phyloP scores from a whole-genome alignment of 2,888 invertebrate genomes.

The Spisula subtruncata region DNA sequence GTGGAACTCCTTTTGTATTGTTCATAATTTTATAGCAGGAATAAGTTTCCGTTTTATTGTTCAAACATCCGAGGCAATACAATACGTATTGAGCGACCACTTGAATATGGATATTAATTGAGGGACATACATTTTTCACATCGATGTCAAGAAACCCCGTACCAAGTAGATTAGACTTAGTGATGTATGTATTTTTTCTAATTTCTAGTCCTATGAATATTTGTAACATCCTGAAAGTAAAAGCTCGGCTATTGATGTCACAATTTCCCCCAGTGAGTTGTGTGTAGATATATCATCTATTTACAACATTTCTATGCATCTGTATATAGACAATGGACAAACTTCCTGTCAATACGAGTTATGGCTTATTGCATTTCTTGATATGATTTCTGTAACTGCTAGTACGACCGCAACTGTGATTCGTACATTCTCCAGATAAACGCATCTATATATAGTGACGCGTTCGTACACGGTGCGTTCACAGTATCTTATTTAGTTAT shows the following conservation, averaged over 20 bases:
- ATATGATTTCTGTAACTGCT: not conserved
- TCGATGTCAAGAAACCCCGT: not conserved
- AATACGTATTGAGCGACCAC: not conserved
- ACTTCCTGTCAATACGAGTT: not conserved
- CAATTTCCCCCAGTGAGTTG: not conserved
- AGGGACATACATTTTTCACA: not conserved
- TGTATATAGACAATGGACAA: conserved; percentile 1
- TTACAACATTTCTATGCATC: not conserved
- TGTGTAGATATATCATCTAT: not conserved
- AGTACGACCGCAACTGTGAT: not conserved
- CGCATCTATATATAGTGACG: not conserved
- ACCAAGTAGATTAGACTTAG: not conserved
- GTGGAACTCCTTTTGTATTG: too few species aligned
- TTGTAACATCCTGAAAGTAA: not conserved
- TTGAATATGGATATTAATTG: not conserved
- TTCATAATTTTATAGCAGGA: not conserved
- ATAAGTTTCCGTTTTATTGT: not conserved
- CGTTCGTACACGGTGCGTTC: not conserved
- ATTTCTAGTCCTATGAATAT: not conserved
- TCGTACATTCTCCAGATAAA: not conserved
- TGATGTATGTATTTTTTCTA: not conserved
- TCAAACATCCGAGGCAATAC: not conserved
- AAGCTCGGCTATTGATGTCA: not conserved
- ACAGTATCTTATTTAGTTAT: not conserved
- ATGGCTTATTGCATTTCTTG: not conserved